These are phyloP conservation scores for Acrossocheilus fasciatus DNA, from an alignment of 2,797 vertebrate genomes.

Conservation along the genomic window DNA sequence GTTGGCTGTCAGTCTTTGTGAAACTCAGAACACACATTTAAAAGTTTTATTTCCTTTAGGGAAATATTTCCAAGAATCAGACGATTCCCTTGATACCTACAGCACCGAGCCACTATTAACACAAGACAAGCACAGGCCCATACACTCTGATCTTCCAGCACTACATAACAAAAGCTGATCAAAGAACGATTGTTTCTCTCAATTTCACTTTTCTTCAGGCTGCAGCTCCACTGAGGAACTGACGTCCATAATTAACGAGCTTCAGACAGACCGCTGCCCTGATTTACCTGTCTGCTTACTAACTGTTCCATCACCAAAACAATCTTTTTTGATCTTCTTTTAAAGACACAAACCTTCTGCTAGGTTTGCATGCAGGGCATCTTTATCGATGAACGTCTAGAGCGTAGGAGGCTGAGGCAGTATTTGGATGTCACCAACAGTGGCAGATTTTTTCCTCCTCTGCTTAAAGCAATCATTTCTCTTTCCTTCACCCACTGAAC, in stretches of 20 bases:
- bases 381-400: slow-evolving; percentile 26
- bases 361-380: neutral
- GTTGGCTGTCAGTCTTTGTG: neutral
- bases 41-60: neutral
- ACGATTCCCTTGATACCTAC: neutral
- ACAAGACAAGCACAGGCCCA: neutral
- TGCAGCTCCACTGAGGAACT: neutral
- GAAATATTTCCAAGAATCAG: slow-evolving; percentile 8
- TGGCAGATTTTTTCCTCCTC: slow-evolving; percentile 28
- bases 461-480: slow-evolving; percentile 21
- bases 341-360: neutral
- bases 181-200: slow-evolving; percentile 13
- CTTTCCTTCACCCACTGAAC: neutral
- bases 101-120: slow-evolving; percentile 20
- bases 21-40: neutral
- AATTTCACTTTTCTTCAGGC: slow-evolving; percentile 6
- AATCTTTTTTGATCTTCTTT: slow-evolving; percentile 11
- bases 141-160: slow-evolving; percentile 12
- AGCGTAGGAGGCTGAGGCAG: slow-evolving; percentile 8
- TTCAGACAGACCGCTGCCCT: neutral
- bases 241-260: slow-evolving; percentile 15
- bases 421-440: slow-evolving; percentile 20
- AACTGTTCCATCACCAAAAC: slow-evolving; percentile 22
- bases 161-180: slow-evolving; percentile 17
- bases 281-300: slow-evolving; percentile 11